Conservation (phyloP, 2,113 vertebrate genomes). For the Psammodynastes pulverulentus region DNA sequence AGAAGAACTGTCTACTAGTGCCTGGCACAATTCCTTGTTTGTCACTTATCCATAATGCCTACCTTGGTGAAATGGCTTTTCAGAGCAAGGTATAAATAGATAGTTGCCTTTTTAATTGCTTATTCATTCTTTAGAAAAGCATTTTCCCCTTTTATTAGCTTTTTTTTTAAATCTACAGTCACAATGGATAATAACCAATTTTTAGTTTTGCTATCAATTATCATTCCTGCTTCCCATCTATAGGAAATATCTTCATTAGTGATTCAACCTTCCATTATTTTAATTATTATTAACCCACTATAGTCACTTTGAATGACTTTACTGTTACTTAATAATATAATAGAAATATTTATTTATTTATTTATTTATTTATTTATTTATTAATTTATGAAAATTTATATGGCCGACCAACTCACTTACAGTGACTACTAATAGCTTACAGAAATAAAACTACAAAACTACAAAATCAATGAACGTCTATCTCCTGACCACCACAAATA, state of each 20-base stretch:
- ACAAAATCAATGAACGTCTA: not conserved
- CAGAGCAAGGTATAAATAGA: not conserved
- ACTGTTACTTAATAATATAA: no score
- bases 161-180: constrained; percentile 46
- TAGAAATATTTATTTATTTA: no score
- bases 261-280: not conserved
- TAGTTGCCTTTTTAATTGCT: not conserved
- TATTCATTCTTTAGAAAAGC: not conserved
- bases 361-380: no score
- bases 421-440: not conserved
- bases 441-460: not conserved
- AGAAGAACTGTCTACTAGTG: not conserved
- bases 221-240: not conserved
- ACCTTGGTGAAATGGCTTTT: not conserved
- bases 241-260: not conserved
- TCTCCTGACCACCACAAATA: not conserved
- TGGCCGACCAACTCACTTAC: not conserved
- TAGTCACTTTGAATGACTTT: not conserved
- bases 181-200: not conserved
- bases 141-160: not conserved
- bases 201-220: not conserved
- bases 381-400: no score
- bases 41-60: not conserved
- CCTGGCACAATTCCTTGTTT: not conserved
- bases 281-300: not conserved